Evolutionary conservation across 2,113 vertebrate species (phyloP).

Genomic region (Pitta sordida): DNA sequence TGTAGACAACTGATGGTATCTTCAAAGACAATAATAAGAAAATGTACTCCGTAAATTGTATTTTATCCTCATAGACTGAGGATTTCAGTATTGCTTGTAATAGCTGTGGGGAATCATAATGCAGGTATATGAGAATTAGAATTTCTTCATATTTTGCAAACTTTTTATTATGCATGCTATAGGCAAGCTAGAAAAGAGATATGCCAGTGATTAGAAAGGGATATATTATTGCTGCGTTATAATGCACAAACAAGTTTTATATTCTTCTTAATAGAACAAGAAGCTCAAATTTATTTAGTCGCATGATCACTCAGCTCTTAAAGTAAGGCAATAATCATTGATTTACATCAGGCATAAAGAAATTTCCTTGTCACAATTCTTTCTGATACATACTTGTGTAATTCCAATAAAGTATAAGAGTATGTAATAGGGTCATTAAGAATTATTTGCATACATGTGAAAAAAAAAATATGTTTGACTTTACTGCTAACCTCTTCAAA

Average conservation of each 20-base stretch:
- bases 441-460: constrained; percentile 40
- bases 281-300: constrained; percentile 65
- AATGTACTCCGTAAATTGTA: constrained; percentile 27
- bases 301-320: constrained; percentile 61
- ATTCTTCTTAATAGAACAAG: constrained; percentile 66
- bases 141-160: constrained; percentile 58
- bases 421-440: constrained; percentile 24
- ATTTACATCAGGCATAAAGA: constrained; percentile 62
- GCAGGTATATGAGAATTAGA: constrained; percentile 60
- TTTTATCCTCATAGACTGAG: constrained; percentile 10
- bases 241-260: constrained; percentile 73
- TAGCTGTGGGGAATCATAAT: constrained; percentile 60
- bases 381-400: constrained; percentile 38
- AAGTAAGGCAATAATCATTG: constrained; percentile 54
- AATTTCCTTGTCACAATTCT: constrained; percentile 43
- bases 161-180: constrained; percentile 69
- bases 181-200: constrained; percentile 62
- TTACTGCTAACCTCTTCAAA: constrained; percentile 28
- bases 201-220: constrained; percentile 56
- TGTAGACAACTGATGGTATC: constrained; percentile 23
- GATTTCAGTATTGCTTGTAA: background rate
- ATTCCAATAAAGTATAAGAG: constrained; percentile 32
- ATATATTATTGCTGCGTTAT: constrained; percentile 65
- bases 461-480: background rate
- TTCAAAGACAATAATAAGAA: constrained; percentile 29